phyloP scores from a whole-genome alignment of 1,140 invertebrate genomes.

The Episyrphus balteatus region DNA sequence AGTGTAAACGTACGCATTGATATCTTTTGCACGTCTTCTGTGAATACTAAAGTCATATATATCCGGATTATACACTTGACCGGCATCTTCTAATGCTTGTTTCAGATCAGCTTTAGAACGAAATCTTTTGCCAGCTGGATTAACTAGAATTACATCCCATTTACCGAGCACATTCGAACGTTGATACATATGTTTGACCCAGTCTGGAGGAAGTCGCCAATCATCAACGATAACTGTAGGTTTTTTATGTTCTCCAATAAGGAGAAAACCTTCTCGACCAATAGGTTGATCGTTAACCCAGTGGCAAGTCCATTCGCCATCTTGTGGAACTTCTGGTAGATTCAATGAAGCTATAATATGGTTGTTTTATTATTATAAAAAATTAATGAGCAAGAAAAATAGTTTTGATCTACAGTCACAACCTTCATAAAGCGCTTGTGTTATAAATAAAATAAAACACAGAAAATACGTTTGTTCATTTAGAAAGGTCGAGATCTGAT shows the following conservation, averaged over 20 bases:
- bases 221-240: constrained; percentile 59
- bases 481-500: too few relatives aligned
- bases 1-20: constrained; percentile 40
- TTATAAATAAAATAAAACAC: too few relatives aligned
- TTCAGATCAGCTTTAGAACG: constrained; percentile 49
- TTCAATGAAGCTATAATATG: constrained; percentile 17
- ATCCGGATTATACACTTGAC: constrained; percentile 40
- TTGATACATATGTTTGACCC: constrained; percentile 65
- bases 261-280: constrained; percentile 40
- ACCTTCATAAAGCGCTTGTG: too few relatives aligned
- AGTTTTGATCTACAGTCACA: too few relatives aligned
- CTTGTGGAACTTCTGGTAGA: constrained; percentile 26
- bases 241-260: constrained; percentile 37
- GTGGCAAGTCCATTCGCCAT: constrained; percentile 46
- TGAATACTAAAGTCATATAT: constrained; percentile 51
- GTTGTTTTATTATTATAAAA: too few relatives aligned
- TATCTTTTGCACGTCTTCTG: constrained; percentile 41
- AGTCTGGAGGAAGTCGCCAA: constrained; percentile 55
- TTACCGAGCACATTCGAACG: constrained; percentile 58
- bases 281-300: constrained; percentile 53
- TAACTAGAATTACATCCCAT: constrained; percentile 68
- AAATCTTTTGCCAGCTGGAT: constrained; percentile 48
- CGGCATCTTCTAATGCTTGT: constrained; percentile 42
- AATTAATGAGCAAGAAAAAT: too few relatives aligned
- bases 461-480: too few relatives aligned